Conservation (phyloP, 2,113 vertebrate genomes). For the Jacana jacana region DNA sequence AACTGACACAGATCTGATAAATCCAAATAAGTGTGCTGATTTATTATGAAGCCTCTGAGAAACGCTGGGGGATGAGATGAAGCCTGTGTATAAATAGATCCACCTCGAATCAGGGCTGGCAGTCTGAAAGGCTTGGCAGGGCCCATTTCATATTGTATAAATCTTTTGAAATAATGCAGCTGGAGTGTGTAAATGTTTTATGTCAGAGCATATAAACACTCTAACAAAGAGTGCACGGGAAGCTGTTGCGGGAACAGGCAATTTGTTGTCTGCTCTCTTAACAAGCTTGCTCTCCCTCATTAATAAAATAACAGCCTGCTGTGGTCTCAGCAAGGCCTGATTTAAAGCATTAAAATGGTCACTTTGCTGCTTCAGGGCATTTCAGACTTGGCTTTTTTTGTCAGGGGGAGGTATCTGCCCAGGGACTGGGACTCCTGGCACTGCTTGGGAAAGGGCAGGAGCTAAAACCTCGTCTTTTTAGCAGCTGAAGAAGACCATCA, state of each 20-base stretch:
- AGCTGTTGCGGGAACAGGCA: not conserved
- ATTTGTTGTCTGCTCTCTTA: not conserved
- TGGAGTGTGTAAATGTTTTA: not conserved
- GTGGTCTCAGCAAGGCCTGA: not conserved
- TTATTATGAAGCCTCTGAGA: not conserved
- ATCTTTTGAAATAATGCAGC: not conserved
- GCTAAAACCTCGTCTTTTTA: not conserved
- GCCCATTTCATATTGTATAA: not conserved
- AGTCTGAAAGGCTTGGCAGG: not conserved
- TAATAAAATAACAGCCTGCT: not conserved
- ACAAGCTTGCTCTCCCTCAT: not conserved
- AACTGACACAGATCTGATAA: not conserved
- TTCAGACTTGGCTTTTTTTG: not conserved
- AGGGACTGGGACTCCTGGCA: not conserved
- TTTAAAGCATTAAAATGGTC: not conserved
- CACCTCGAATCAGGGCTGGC: not conserved
- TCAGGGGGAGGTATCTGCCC: not conserved
- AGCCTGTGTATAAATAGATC: not conserved
- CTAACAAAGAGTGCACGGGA: not conserved
- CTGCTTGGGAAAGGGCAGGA: not conserved
- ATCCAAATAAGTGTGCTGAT: not conserved
- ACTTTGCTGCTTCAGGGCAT: not conserved
- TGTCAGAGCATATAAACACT: not conserved
- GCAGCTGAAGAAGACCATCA: not conserved
- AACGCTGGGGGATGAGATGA: not conserved